phyloP scores from a whole-genome alignment of 2,113 vertebrate genomes.

The Noturus placidus region DNA sequence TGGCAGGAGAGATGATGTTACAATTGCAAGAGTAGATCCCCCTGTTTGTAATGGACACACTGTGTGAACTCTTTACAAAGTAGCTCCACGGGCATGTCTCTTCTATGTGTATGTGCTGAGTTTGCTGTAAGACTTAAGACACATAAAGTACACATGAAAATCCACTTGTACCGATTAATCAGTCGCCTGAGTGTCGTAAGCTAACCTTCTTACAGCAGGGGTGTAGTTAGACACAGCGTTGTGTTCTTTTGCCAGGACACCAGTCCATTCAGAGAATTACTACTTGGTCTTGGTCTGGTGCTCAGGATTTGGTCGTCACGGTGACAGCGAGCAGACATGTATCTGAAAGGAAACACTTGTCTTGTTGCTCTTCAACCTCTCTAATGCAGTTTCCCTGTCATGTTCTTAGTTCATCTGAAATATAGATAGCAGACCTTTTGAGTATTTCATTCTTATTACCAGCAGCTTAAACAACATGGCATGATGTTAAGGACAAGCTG shows the following conservation, averaged over 20 bases:
- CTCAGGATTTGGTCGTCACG: constrained; percentile 36
- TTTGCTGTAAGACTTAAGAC: not conserved
- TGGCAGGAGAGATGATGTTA: constrained; percentile 54
- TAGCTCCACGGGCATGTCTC: not conserved
- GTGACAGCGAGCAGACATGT: constrained; percentile 35
- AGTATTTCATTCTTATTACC: not conserved
- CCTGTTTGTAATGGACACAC: constrained; percentile 36
- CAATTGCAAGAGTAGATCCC: constrained; percentile 50
- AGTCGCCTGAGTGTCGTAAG: not conserved
- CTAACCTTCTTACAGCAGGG: not conserved
- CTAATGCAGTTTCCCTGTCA: not conserved
- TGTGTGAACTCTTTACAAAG: not conserved
- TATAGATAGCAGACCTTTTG: not conserved
- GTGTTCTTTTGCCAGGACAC: not conserved
- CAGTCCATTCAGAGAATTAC: constrained; percentile 7
- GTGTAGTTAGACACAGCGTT: not conserved
- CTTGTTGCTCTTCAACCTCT: not conserved
- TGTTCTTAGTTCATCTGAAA: not conserved
- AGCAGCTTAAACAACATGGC: not conserved
- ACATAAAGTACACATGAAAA: not conserved
- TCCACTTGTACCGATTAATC: not conserved
- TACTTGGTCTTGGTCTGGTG: not conserved
- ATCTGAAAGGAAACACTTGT: constrained; percentile 47
- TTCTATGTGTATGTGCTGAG: not conserved
- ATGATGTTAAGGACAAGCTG: constrained; percentile 6